Evolutionary conservation across 2,113 vertebrate species (phyloP).

Genomic region (Corythornis cristatus): DNA sequence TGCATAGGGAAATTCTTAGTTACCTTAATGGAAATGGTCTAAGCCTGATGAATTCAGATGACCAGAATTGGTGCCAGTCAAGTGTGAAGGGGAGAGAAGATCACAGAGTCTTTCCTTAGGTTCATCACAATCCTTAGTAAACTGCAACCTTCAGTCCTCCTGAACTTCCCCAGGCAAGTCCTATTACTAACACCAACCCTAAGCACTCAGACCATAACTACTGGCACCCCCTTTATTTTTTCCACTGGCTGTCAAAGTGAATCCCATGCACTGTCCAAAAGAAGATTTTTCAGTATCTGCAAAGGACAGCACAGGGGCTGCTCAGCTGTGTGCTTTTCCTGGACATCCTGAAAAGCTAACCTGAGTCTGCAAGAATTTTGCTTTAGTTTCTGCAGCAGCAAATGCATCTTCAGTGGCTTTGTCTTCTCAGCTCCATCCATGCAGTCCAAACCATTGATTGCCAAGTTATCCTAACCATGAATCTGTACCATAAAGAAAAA

Average conservation of each 20-base stretch:
- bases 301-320: background rate
- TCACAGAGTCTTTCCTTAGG: background rate
- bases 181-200: background rate
- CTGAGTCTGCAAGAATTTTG: background rate
- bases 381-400: background rate
- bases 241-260: background rate
- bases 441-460: background rate
- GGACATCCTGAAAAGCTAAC: background rate
- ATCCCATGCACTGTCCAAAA: background rate
- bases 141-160: background rate
- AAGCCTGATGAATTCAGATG: background rate
- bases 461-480: background rate
- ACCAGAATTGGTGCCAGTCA: background rate
- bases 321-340: background rate
- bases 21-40: background rate
- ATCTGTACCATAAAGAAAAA: accelerated
- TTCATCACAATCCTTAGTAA: background rate
- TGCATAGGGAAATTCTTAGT: background rate
- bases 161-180: background rate
- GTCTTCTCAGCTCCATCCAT: background rate
- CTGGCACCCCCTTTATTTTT: background rate
- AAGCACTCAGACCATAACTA: background rate
- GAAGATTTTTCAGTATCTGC: background rate
- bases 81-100: background rate
- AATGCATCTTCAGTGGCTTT: background rate